These are phyloP conservation scores for Bembecia ichneumoniformis DNA, from an alignment of 2,888 invertebrate genomes.

Conservation along the genomic window DNA sequence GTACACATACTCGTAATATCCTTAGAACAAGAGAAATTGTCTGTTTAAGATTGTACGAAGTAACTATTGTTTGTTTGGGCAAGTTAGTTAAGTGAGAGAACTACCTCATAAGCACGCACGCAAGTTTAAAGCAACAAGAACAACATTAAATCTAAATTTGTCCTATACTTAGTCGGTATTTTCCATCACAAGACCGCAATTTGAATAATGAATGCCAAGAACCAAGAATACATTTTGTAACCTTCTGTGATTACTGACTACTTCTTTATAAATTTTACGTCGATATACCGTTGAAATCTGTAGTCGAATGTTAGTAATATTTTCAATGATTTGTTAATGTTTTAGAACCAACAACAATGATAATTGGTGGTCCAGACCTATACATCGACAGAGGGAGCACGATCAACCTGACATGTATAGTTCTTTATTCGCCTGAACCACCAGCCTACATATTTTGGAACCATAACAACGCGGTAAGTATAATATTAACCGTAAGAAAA, in stretches of 20 bases:
- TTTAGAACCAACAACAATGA: conserved; percentile 91
- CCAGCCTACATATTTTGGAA: conserved; percentile 96
- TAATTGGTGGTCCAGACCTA: conserved; percentile 91
- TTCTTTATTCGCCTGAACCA: conserved; percentile 91
- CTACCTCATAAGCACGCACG: conserved; percentile 50
- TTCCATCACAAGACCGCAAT: no score
- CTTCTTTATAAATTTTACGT: no score
- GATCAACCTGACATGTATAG: conserved; percentile 94
- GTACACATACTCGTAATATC: no score
- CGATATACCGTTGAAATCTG: no score
- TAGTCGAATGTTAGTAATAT: no score
- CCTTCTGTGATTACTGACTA: no score
- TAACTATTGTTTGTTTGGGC: conserved; percentile 32
- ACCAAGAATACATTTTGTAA: no score
- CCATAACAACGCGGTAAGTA: conserved; percentile 91
- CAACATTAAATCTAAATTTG: conserved; percentile 27
- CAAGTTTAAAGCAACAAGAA: conserved; percentile 30
- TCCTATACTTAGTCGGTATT: no score
- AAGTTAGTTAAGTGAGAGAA: conserved; percentile 47
- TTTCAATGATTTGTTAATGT: background rate
- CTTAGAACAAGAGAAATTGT: background rate
- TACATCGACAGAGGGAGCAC: conserved; percentile 95
- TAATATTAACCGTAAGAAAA: background rate
- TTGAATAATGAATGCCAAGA: no score
- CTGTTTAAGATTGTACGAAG: conserved; percentile 12